Conservation (phyloP, 2,888 invertebrate species). For the Drosophila macrospina region DNA sequence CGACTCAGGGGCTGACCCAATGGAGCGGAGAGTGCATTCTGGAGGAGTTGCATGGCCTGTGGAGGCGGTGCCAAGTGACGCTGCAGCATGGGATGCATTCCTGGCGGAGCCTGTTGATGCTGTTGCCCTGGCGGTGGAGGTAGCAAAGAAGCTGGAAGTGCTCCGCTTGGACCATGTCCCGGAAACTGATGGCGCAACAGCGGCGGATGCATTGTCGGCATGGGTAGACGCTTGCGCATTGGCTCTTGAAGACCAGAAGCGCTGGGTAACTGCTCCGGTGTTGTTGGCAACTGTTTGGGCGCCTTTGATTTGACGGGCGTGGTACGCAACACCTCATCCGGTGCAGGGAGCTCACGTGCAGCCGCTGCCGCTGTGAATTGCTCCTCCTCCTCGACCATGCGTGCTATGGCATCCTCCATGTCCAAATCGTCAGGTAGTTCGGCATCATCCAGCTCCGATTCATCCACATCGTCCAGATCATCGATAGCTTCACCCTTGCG, state of each 20-base stretch:
- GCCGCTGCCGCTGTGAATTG: conserved; percentile 87
- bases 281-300: conserved; percentile 42
- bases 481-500: conserved; percentile 83
- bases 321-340: conserved; percentile 82
- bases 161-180: conserved; percentile 33
- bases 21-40: conserved; percentile 83
- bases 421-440: conserved; percentile 86
- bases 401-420: conserved; percentile 86
- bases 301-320: conserved; percentile 52
- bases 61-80: conserved; percentile 73
- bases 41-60: conserved; percentile 78
- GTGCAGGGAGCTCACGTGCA: conserved; percentile 86
- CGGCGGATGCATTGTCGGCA: conserved; percentile 84
- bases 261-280: conserved; percentile 52
- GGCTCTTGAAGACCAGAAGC: conserved; percentile 85
- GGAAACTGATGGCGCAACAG: conserved; percentile 82
- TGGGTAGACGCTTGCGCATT: conserved; percentile 83
- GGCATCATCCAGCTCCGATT: conserved; percentile 83
- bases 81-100: conserved; percentile 78
- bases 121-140: conserved; percentile 57
- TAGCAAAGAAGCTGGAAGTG: conserved; percentile 62
- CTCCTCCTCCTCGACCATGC: conserved; percentile 88
- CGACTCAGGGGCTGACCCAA: conserved; percentile 81
- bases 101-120: conserved; percentile 44
- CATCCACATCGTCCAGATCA: conserved; percentile 82